phyloP scores from a whole-genome alignment of 2,797 vertebrate genomes.

The Myripristis murdjan region DNA sequence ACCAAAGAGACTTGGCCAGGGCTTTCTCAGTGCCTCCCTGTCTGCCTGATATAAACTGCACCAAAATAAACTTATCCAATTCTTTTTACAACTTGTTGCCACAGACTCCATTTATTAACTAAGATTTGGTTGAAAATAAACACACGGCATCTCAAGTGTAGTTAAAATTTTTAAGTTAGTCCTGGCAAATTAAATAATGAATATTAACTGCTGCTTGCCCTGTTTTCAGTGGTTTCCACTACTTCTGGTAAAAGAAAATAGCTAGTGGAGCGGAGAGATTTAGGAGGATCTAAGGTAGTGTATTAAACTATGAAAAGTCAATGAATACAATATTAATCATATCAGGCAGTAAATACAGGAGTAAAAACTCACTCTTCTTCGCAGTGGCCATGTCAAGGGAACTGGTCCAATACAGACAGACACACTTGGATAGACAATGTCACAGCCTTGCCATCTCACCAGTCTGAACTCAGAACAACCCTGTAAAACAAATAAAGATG shows the following conservation, averaged over 20 bases:
- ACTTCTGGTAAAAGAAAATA: neutral
- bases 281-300: too few species aligned
- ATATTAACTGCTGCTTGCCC: slow-evolving; percentile 15
- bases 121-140: too few species aligned
- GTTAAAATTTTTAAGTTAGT: neutral
- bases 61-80: neutral
- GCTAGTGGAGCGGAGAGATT: too few species aligned
- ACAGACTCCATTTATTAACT: too few species aligned
- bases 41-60: neutral
- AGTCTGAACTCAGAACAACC: slow-evolving; percentile 53
- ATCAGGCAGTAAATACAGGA: neutral
- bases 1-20: neutral
- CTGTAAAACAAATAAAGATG: slow-evolving; percentile 57
- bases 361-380: slow-evolving; percentile 75
- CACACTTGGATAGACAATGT: slow-evolving; percentile 55
- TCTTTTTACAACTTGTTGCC: too few species aligned
- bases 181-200: neutral
- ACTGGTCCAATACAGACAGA: slow-evolving; percentile 41
- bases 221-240: neutral
- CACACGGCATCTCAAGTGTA: slow-evolving; percentile 1
- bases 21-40: neutral
- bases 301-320: neutral
- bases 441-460: slow-evolving; percentile 75
- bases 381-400: slow-evolving; percentile 74
- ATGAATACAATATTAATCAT: neutral